Evolutionary conservation across 2,113 vertebrate genomes (phyloP).

Genomic region (Argyrosomus japonicus): DNA sequence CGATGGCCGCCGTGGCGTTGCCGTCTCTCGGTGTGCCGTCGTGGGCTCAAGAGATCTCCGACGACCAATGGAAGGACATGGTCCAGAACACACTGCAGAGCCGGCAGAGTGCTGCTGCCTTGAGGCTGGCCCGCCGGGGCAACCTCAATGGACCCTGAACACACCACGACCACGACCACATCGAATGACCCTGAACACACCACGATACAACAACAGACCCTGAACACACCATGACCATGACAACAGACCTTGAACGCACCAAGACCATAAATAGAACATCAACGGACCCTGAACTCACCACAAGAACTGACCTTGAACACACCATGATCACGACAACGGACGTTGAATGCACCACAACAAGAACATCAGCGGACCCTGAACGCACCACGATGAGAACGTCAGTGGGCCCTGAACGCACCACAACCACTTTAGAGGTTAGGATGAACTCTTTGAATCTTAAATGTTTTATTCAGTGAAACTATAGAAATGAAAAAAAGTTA

Average conservation of each 20-base stretch:
- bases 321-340: not conserved
- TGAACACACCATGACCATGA: too few species aligned
- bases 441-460: too few species aligned
- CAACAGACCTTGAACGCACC: slow-evolving; percentile 41
- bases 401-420: not conserved
- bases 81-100: slow-evolving; percentile 92
- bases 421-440: not conserved
- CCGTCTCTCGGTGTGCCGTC: slow-evolving; percentile 89
- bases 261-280: not conserved
- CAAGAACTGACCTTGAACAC: too few species aligned
- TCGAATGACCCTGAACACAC: too few species aligned
- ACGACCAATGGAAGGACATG: slow-evolving; percentile 96
- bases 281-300: too few species aligned
- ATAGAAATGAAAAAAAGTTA: too few species aligned
- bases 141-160: slow-evolving; percentile 44
- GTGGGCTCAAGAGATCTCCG: slow-evolving; percentile 94
- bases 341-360: not conserved
- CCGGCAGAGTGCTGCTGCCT: slow-evolving; percentile 77
- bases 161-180: not conserved
- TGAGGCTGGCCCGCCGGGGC: slow-evolving; percentile 13
- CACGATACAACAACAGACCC: too few species aligned
- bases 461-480: too few species aligned
- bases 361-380: slow-evolving; percentile 46
- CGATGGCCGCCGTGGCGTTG: slow-evolving; percentile 92
- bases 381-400: not conserved